phyloP scores from a whole-genome alignment of 2,888 invertebrate genomes.

The Willowsia nigromaculata region DNA sequence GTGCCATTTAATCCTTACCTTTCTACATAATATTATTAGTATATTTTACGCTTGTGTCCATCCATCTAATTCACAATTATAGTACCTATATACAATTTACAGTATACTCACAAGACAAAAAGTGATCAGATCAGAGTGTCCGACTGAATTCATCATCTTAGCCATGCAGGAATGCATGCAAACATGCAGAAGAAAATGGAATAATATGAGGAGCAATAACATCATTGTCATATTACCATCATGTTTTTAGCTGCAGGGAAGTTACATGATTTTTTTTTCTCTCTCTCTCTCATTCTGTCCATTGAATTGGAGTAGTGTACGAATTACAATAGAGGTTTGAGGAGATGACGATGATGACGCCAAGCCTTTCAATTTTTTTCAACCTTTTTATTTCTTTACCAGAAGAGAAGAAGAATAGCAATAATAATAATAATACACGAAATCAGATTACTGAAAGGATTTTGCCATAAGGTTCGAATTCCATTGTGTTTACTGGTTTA shows the following conservation, averaged over 20 bases:
- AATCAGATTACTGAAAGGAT: slow-evolving; percentile 65
- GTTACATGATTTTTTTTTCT: slow-evolving; percentile 33
- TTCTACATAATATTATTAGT: background rate
- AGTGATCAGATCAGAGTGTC: slow-evolving; percentile 27
- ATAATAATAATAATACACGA: slow-evolving; percentile 53
- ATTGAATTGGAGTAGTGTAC: background rate
- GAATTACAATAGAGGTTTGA: background rate
- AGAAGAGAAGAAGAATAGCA: slow-evolving; percentile 1
- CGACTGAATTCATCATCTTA: slow-evolving; percentile 11
- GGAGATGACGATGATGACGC: slow-evolving; percentile 19
- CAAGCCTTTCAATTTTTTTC: slow-evolving; percentile 53
- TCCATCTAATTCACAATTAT: background rate
- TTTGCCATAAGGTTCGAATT: slow-evolving; percentile 68
- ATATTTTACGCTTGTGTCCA: background rate
- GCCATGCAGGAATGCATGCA: background rate
- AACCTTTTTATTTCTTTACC: background rate
- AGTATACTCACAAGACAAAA: background rate
- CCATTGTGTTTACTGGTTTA: slow-evolving; percentile 22
- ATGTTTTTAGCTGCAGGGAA: slow-evolving; percentile 56
- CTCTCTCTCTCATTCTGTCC: too few species aligned
- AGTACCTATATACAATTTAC: background rate
- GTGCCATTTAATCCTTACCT: background rate
- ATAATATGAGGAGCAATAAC: slow-evolving; percentile 40
- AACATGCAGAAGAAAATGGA: background rate
- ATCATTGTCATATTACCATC: slow-evolving; percentile 46